Evolutionary conservation across 2,888 invertebrate genomes (phyloP).

Genomic region (Euspilapteryx auroguttella): DNA sequence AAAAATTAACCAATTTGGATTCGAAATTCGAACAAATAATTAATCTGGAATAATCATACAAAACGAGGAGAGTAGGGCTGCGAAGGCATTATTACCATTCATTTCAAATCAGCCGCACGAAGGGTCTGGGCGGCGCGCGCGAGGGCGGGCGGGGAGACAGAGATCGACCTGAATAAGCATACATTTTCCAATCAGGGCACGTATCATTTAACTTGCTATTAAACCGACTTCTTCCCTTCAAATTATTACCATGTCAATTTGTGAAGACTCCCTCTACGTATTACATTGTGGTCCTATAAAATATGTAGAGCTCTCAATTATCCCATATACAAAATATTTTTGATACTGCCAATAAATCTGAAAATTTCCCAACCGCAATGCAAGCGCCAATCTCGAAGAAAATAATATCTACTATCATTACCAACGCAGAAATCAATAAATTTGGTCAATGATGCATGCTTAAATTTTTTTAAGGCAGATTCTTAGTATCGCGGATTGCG

Average conservation of each 20-base stretch:
- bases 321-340: too few species aligned
- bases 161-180: slow-evolving; percentile 57
- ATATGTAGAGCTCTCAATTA: too few species aligned
- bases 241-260: slow-evolving; percentile 51
- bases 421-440: too few species aligned
- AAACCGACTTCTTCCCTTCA: slow-evolving; percentile 57
- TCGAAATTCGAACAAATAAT: slow-evolving; percentile 59
- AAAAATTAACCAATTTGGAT: slow-evolving; percentile 58
- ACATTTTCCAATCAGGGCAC: slow-evolving; percentile 62
- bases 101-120: slow-evolving; percentile 58
- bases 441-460: too few species aligned
- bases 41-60: slow-evolving; percentile 62
- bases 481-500: too few species aligned
- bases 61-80: slow-evolving; percentile 55
- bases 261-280: slow-evolving; percentile 19
- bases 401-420: too few species aligned
- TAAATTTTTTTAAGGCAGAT: too few species aligned
- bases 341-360: too few species aligned
- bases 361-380: too few species aligned
- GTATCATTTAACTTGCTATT: slow-evolving; percentile 62
- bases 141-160: slow-evolving; percentile 22
- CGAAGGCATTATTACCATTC: slow-evolving; percentile 58
- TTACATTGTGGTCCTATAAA: too few species aligned
- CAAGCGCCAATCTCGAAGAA: too few species aligned
- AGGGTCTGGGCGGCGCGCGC: slow-evolving; percentile 20